Conservation (phyloP, 2,888 invertebrate species). For the Drosophila flavopinicola region DNA sequence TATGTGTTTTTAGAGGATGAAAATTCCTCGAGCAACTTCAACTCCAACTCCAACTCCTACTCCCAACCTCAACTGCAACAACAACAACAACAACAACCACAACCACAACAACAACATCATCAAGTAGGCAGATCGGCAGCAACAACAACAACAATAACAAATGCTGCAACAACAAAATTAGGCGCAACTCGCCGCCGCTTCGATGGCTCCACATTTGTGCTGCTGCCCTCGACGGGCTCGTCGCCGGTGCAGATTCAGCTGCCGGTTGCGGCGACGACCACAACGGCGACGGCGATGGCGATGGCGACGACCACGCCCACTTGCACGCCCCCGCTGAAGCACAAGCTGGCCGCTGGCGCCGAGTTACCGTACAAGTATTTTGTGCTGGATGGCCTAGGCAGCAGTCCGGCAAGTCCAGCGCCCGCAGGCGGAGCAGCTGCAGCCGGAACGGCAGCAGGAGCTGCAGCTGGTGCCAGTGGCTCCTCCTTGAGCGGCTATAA, state of each 20-base stretch:
- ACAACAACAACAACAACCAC: constrained; percentile 47
- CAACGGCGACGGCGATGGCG: neutral
- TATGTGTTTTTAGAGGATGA: constrained; percentile 80
- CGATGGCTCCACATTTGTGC: constrained; percentile 32
- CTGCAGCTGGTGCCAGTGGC: neutral
- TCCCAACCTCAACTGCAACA: constrained; percentile 55
- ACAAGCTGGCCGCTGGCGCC: constrained; percentile 24
- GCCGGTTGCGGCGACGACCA: constrained; percentile 4
- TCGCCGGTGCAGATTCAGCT: constrained; percentile 24
- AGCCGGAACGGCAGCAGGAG: neutral
- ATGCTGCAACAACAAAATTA: constrained; percentile 35
- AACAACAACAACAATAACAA: constrained; percentile 31
- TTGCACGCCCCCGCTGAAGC: constrained; percentile 29
- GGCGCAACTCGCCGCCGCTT: constrained; percentile 13
- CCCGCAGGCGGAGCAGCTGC: constrained; percentile 1
- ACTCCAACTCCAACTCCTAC: constrained; percentile 64
- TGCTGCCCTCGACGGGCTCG: constrained; percentile 13
- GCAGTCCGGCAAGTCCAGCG: constrained; percentile 12
- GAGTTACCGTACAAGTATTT: constrained; percentile 51
- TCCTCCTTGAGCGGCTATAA: constrained; percentile 7
- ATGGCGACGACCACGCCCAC: neutral
- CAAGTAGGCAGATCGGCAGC: constrained; percentile 52
- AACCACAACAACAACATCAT: constrained; percentile 50
- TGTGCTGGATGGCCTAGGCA: constrained; percentile 39
- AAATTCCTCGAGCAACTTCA: constrained; percentile 77